Evolutionary conservation across 2,797 vertebrate species (phyloP).

Genomic region (Phaenicophaeus curvirostris): DNA sequence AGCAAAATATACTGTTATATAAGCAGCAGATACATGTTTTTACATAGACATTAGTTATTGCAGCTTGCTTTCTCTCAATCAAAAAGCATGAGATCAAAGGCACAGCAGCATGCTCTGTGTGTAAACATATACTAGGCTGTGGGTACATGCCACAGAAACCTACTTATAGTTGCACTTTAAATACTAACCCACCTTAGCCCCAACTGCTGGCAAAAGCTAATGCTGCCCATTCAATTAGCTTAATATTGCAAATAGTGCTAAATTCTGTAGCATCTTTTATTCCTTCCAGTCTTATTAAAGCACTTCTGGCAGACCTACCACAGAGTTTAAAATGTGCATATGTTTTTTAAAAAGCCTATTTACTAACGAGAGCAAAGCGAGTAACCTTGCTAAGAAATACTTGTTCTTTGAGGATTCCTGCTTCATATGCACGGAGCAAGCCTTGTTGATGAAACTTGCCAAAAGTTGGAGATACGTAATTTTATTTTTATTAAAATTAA

Average conservation of each 20-base stretch:
- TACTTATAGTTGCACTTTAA: not conserved
- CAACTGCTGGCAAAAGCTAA: not conserved
- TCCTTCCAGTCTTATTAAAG: not conserved
- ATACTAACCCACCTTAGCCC: not conserved
- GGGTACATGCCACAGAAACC: not conserved
- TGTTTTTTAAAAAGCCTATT: not conserved
- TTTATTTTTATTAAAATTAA: not conserved
- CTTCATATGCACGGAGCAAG: not conserved
- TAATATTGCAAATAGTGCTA: not conserved
- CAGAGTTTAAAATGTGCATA: not conserved
- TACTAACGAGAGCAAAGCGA: not conserved
- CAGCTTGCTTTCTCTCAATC: not conserved
- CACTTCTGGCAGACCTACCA: not conserved
- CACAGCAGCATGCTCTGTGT: not conserved
- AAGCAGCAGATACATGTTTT: not conserved
- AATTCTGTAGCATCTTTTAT: not conserved
- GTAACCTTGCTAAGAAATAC: not conserved
- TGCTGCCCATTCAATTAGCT: not conserved
- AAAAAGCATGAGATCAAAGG: not conserved
- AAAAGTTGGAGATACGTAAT: not conserved
- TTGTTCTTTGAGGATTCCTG: not conserved
- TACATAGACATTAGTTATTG: not conserved
- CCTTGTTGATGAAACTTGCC: not conserved
- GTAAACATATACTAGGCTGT: rapidly evolving
- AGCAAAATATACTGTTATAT: not conserved